Conservation (phyloP, 2,113 vertebrate genomes). For the Leptosomus discolor region DNA sequence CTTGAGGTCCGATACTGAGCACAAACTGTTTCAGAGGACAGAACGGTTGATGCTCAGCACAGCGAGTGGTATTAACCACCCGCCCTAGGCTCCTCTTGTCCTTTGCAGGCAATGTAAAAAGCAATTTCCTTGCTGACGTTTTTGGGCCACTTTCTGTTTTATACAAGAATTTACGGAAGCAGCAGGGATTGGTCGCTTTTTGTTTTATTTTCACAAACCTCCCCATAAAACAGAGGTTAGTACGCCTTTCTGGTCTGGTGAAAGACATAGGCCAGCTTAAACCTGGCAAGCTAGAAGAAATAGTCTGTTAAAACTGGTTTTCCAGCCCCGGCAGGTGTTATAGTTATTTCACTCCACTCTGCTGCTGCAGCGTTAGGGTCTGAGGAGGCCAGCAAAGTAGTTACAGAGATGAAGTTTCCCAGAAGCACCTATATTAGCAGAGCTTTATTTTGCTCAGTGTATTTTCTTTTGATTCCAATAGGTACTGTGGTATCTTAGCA, state of each 20-base stretch:
- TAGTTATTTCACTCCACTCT: background rate
- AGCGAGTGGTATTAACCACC: background rate
- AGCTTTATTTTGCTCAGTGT: background rate
- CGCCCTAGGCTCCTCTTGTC: background rate
- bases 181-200: background rate
- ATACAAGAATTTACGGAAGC: background rate
- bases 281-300: conserved; percentile 9
- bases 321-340: background rate
- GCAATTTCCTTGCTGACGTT: background rate
- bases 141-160: background rate
- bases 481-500: background rate
- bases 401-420: background rate
- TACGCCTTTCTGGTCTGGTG: background rate
- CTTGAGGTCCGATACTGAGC: background rate
- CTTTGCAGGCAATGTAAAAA: background rate
- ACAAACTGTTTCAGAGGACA: background rate
- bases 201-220: background rate
- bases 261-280: background rate
- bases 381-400: background rate
- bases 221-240: background rate
- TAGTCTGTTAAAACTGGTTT: background rate
- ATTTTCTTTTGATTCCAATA: background rate
- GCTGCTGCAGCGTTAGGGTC: background rate
- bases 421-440: background rate
- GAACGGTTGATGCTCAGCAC: background rate